Percentiles rank a stretch among this genome's conserved stretches.
phyloP scores from a whole-genome alignment of 1,140 invertebrate genomes.

The Neocloeon triangulifer region DNA sequence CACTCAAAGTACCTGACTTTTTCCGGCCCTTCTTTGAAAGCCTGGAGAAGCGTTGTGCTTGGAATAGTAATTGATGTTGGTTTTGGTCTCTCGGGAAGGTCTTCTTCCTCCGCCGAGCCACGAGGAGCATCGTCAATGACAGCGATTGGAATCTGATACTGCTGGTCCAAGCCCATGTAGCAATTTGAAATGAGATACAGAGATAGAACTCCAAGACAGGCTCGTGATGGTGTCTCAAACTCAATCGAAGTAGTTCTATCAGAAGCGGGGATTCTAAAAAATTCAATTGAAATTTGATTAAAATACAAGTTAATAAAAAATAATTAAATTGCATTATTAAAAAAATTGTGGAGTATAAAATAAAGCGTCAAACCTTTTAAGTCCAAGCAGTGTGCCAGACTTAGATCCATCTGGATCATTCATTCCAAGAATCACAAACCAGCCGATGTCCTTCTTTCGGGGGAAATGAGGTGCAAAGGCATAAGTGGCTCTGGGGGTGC shows the following conservation, averaged over 20 bases:
- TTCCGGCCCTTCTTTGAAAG: too few species aligned
- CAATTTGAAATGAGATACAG: constrained; percentile 83
- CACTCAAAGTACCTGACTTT: too few species aligned
- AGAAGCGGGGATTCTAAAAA: not conserved
- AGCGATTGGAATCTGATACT: constrained; percentile 51
- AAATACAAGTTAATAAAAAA: constrained; percentile 6
- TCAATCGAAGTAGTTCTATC: constrained; percentile 7
- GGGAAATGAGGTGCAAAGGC: constrained; percentile 51
- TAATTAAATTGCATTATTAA: not conserved
- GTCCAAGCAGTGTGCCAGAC: constrained; percentile 19
- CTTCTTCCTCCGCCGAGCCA: too few species aligned
- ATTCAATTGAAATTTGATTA: not conserved
- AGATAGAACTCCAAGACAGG: constrained; percentile 48
- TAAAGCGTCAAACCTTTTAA: constrained; percentile 3
- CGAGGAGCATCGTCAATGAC: too few species aligned
- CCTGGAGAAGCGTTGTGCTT: too few species aligned
- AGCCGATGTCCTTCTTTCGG: constrained; percentile 86
- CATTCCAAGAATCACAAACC: constrained; percentile 74
- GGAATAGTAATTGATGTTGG: too few species aligned
- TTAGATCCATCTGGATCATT: constrained; percentile 33
- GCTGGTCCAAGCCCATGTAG: constrained; percentile 88
- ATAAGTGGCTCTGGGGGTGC: not conserved
- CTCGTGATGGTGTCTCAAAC: too few species aligned
- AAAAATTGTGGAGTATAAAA: constrained; percentile 9
- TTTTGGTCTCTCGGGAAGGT: too few species aligned